Evolutionary conservation across 1,140 invertebrate genomes (phyloP).

Genomic region (Chrysopa pallens): DNA sequence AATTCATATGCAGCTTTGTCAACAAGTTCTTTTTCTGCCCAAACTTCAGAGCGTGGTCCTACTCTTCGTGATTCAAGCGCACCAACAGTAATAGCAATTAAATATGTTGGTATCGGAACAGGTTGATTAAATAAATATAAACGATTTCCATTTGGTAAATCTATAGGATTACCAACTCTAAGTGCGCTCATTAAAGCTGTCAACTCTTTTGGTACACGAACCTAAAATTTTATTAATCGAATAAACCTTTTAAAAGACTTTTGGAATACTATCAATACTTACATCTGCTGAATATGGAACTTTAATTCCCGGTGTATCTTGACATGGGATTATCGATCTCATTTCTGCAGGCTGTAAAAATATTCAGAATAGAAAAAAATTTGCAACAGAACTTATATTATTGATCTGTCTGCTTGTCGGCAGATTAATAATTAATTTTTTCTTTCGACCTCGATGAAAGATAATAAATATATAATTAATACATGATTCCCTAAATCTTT

Average conservation of each 20-base stretch:
- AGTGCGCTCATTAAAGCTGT: conserved; percentile 84
- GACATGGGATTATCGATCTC: conserved; percentile 75
- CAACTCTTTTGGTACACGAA: conserved; percentile 54
- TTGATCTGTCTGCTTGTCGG: too few species aligned
- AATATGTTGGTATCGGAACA: conserved; percentile 54
- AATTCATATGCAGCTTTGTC: conserved; percentile 78
- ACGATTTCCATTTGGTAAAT: conserved; percentile 19
- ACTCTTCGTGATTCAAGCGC: conserved; percentile 55
- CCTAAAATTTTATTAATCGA: conserved; percentile 25
- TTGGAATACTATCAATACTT: conserved; percentile 11
- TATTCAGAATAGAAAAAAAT: conserved; percentile 7
- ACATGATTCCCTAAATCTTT: too few species aligned
- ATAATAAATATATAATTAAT: too few species aligned
- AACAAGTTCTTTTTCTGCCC: conserved; percentile 75
- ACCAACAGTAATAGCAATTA: conserved; percentile 78
- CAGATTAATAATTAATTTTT: too few species aligned
- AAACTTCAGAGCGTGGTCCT: conserved; percentile 64
- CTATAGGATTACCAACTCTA: conserved; percentile 23
- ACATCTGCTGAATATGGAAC: conserved; percentile 69
- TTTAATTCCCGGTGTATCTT: conserved; percentile 88
- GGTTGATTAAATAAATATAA: conserved; percentile 54
- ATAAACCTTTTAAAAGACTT: neutral
- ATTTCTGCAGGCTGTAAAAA: conserved; percentile 66
- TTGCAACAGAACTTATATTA: too few species aligned
- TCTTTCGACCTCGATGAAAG: too few species aligned